Evolutionary conservation across 2,113 vertebrate genomes (phyloP).

Genomic region (Caloenas nicobarica): DNA sequence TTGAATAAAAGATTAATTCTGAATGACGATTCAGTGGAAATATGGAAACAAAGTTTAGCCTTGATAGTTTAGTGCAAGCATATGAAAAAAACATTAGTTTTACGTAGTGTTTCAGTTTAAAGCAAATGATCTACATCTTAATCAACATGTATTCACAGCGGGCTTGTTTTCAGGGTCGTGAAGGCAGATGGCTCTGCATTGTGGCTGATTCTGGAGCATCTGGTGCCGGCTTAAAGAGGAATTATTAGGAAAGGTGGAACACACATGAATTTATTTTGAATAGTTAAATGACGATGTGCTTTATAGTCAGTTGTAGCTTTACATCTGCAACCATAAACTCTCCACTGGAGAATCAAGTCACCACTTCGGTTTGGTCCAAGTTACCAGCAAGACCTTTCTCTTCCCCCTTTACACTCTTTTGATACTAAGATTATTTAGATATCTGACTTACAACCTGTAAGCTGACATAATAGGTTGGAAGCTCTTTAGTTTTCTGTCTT

Average conservation of each 20-base stretch:
- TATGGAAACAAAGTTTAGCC: not conserved
- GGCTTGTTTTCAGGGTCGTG: conserved; percentile 30
- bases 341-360: rapidly evolving
- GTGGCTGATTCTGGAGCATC: conserved; percentile 26
- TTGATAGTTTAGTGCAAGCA: not conserved
- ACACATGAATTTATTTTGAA: not conserved
- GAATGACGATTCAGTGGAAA: not conserved
- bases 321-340: not conserved
- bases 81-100: not conserved
- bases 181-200: conserved; percentile 40
- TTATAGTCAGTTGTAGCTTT: not conserved
- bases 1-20: not conserved
- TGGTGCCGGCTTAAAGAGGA: conserved; percentile 21
- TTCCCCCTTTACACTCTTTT: not conserved
- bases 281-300: not conserved
- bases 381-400: not conserved
- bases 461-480: not conserved
- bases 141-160: not conserved
- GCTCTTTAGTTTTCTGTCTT: not conserved
- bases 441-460: not conserved
- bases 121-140: conserved; percentile 33
- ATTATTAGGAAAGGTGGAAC: conserved; percentile 1
- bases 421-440: not conserved
- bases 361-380: not conserved
- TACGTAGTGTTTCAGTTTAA: not conserved